Conservation (phyloP, 2,888 invertebrate species). For the Morinoia aosen region DNA sequence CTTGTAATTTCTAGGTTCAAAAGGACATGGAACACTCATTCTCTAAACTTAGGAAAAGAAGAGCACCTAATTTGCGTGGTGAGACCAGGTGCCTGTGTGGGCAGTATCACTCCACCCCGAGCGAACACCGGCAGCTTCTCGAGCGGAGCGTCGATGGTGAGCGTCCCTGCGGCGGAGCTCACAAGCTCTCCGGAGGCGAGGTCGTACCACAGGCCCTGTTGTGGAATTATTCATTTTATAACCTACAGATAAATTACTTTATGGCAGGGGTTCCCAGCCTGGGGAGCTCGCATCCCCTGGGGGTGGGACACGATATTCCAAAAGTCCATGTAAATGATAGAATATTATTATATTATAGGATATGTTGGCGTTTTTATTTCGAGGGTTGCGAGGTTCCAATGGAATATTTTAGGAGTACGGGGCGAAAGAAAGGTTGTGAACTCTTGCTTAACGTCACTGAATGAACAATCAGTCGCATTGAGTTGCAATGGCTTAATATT, state of each 20-base stretch:
- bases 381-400: not conserved
- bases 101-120: slow-evolving; percentile 70
- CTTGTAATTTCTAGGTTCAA: too few relatives aligned
- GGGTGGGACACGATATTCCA: too few relatives aligned
- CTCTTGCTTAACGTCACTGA: too few relatives aligned
- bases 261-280: too few relatives aligned
- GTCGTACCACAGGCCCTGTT: slow-evolving; percentile 69
- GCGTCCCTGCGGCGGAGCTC: not conserved
- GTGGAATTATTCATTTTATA: not conserved
- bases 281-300: too few relatives aligned
- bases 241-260: not conserved
- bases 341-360: too few relatives aligned
- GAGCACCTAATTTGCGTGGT: slow-evolving; percentile 56
- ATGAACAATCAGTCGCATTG: too few relatives aligned
- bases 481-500: too few relatives aligned
- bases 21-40: too few relatives aligned
- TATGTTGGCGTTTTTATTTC: too few relatives aligned
- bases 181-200: slow-evolving; percentile 7
- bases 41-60: too few relatives aligned
- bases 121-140: slow-evolving; percentile 70
- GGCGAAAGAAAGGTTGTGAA: not conserved
- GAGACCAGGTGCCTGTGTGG: slow-evolving; percentile 69
- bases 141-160: slow-evolving; percentile 30
- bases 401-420: too few relatives aligned
- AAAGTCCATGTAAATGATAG: not conserved